Evolutionary conservation across 2,797 vertebrate genomes (phyloP).

Genomic region (Podarcis siculus): DNA sequence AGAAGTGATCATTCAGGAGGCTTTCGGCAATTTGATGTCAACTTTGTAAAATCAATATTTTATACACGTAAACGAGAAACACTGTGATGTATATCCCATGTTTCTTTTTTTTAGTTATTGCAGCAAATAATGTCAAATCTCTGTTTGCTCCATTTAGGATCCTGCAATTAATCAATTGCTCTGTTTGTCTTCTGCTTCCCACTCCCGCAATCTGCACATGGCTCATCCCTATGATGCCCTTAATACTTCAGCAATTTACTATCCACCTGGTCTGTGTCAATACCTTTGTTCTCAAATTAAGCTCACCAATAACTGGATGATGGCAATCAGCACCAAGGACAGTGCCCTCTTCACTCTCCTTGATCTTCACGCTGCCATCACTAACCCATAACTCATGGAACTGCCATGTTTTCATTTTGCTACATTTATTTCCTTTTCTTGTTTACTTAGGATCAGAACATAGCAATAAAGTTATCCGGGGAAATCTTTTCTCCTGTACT

Average conservation of each 20-base stretch:
- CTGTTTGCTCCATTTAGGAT: slow-evolving; percentile 36
- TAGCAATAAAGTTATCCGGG: slow-evolving; percentile 1
- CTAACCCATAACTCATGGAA: slow-evolving; percentile 20
- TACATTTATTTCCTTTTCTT: slow-evolving; percentile 38
- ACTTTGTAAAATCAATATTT: slow-evolving; percentile 31
- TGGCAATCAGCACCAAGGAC: not conserved
- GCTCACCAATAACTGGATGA: slow-evolving; percentile 8
- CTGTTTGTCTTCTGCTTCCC: not conserved
- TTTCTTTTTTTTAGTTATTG: not conserved
- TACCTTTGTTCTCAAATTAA: slow-evolving; percentile 6
- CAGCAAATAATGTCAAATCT: not conserved
- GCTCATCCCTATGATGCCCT: slow-evolving; percentile 18
- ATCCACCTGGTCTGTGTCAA: slow-evolving; percentile 32
- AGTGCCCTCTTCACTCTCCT: not conserved
- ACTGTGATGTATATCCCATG: not conserved
- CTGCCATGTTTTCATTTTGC: slow-evolving; percentile 34
- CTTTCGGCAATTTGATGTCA: slow-evolving; percentile 25
- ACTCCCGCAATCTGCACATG: slow-evolving; percentile 1
- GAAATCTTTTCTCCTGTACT: slow-evolving; percentile 4
- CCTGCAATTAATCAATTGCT: slow-evolving; percentile 20
- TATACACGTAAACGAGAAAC: not conserved
- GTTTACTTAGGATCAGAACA: not conserved
- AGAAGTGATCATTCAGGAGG: slow-evolving; percentile 30
- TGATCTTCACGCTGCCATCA: not conserved
- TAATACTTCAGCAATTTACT: slow-evolving; percentile 29